These are phyloP conservation scores for Rugalucina vietnamica DNA, from an alignment of 2,888 invertebrate genomes.

Conservation along the genomic window DNA sequence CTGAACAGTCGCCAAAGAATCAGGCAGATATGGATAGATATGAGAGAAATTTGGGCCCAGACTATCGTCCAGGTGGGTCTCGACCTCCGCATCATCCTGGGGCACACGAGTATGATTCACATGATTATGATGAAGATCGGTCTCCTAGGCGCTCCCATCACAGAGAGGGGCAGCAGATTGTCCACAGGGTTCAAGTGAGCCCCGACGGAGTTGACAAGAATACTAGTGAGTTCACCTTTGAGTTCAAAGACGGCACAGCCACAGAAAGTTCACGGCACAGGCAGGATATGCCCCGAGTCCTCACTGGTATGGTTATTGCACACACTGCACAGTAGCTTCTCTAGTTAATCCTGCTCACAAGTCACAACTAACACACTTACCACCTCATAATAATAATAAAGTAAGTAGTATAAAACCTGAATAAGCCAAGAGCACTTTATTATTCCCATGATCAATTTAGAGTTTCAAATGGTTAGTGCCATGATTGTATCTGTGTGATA, in stretches of 20 bases:
- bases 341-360: too few species aligned
- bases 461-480: too few species aligned
- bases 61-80: conserved; percentile 48
- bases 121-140: conserved; percentile 19
- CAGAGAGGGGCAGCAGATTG: neutral
- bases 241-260: conserved; percentile 21
- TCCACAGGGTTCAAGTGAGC: conserved; percentile 17
- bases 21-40: conserved; percentile 23
- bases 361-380: too few species aligned
- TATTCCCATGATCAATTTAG: too few species aligned
- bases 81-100: conserved; percentile 59
- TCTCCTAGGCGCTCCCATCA: neutral
- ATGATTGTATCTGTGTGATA: too few species aligned
- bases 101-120: neutral
- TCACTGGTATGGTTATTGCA: conserved; percentile 8
- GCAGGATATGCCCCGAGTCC: conserved; percentile 41
- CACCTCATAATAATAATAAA: too few species aligned
- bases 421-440: too few species aligned
- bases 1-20: conserved; percentile 35
- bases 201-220: conserved; percentile 21
- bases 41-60: conserved; percentile 27
- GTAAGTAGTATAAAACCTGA: too few species aligned
- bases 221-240: conserved; percentile 50
- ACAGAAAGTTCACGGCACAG: neutral
- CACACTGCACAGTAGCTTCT: too few species aligned